Base-by-base conservation (phyloP, 1,140 invertebrate genomes). In the Hormaphis cornu region DNA sequence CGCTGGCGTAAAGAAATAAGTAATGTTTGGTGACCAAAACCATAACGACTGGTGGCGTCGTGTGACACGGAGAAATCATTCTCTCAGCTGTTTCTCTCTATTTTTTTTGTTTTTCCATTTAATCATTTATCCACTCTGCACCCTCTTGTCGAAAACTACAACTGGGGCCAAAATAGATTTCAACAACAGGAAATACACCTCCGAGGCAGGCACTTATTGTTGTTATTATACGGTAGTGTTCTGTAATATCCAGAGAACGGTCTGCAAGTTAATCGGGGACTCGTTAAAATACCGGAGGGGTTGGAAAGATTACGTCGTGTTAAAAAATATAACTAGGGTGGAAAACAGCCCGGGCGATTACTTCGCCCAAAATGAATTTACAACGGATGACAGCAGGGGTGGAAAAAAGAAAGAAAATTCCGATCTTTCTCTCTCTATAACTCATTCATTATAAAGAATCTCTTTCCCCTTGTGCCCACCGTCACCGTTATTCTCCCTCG, bases 341-440 rank as follows among this genome's bases (percentile, higher is more conserved):
- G 44, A 66, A 66, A 66, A 66, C 44, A 33, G 61, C 35, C 61
- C 44, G 44, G 61, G 42, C 61, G 61, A 66, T 66, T 66, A 66
- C 61, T 66, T 35, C 28, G 26, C 44, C 44, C n/a, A 20, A 66
- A 66, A 66, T 66, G 61, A 66, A 66, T 66, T 66, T 66, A 48
- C 40, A 66, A 22, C 44, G 18, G 61, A 30, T 46, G 61, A 50
- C 61, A 48, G 61, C 61, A 46, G 28, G 61, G 61, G 28, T 48
- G 33, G 61, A 44, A 63, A 52, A 54, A 30, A 28, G 44, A 28
- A 18, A 46, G 44, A 66, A 44, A 33, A 48, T 28, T 61, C 40
- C 37, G n/a, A 26, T 12, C 58, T 28, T n/a, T 20, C 58, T 28
- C 20, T 40, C 26, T 4, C 22, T 28, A 53, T 28, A 54, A n/a